Evolutionary conservation across 92 coral and sea anemone genomes (phyloP).

Genomic region (Porites divaricata): DNA sequence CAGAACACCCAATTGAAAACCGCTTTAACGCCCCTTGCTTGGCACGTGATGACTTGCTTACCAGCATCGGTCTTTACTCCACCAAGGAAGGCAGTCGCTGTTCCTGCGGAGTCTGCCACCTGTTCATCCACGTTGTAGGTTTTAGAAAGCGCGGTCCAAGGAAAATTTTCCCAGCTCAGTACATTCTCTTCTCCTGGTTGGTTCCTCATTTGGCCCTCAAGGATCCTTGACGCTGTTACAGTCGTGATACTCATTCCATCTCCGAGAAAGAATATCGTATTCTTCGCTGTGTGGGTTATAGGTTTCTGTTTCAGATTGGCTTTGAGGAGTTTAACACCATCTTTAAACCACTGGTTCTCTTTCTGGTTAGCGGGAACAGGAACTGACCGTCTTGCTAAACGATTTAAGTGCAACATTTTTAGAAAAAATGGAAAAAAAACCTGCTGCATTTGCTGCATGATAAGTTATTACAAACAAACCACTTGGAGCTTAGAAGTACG

Average conservation of each 20-base stretch:
- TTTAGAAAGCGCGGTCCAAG: slow-evolving; percentile 88
- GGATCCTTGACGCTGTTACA: slow-evolving; percentile 78
- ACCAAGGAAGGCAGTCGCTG: slow-evolving; percentile 85
- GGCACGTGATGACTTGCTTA: slow-evolving; percentile 3
- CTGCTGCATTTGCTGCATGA: too few species aligned
- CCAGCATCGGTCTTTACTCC: slow-evolving; percentile 93
- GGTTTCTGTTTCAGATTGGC: slow-evolving; percentile 67
- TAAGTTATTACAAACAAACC: too few species aligned
- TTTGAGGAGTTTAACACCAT: slow-evolving; percentile 75
- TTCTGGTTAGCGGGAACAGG: slow-evolving; percentile 52
- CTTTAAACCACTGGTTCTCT: slow-evolving; percentile 82
- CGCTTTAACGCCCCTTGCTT: too few species aligned
- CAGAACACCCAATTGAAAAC: background rate
- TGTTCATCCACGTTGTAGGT: slow-evolving; percentile 87
- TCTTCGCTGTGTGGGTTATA: slow-evolving; percentile 84
- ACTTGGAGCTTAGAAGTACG: too few species aligned
- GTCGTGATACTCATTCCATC: slow-evolving; percentile 87
- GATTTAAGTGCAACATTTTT: background rate
- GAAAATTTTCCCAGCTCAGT: slow-evolving; percentile 86
- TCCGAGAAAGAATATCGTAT: slow-evolving; percentile 84
- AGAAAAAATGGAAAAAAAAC: background rate
- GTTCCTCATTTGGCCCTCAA: slow-evolving; percentile 72
- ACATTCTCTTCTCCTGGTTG: slow-evolving; percentile 87
- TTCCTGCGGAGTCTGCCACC: slow-evolving; percentile 94
- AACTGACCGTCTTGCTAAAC: background rate